Base-by-base conservation (phyloP, 2,888 invertebrate genomes). In the Galeruca laticollis region DNA sequence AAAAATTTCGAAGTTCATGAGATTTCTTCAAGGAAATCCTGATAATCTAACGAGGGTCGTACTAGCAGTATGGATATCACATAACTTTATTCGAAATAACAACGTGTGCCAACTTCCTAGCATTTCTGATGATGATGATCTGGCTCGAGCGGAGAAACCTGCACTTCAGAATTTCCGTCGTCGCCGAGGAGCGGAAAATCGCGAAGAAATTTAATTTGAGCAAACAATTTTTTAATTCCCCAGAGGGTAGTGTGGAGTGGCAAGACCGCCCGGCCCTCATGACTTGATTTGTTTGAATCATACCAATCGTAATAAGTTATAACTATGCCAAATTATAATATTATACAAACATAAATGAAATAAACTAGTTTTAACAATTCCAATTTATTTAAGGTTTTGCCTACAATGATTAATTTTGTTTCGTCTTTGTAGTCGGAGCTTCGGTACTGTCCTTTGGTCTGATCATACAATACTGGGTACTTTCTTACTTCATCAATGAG, bases 1-100 rank as follows among this genome's bases (percentile, higher is more conserved):
- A 75, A 57, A 77, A 71, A 69, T 80, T 79, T 76, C 68, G 77
- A 71, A 77, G 47, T 74, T 75, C 40, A 70, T 61, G 1, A 72
- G 71, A 69, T 69, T 68, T 21, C 74, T 79, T 43, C 72, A 73
- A 47, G 64, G 61, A 20, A 60, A 43, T 64, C 68, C 68, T 37
- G 40, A 70, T n/a, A 60, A 70, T 26, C 31, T 63, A 35, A 60
- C 54, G 20, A 37, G 10, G 21, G 33, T 59, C 59, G 52, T 69
- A 33, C 13, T 57, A 1, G 60, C 59, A 21, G 40, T 71, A 11
- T 75, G 73, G 40, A 68, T 73, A 37, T 65, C 75, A 49, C 68
- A 75, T 59, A 74, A 76, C 62, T 75, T 76, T 51, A 72, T 71
- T 59, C 60, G 71, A 60, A 70, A 70, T 47, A 47, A 66, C 31